These are phyloP conservation scores for Parnassius mnemosyne DNA, from an alignment of 2,888 invertebrate genomes.

Conservation along the genomic window DNA sequence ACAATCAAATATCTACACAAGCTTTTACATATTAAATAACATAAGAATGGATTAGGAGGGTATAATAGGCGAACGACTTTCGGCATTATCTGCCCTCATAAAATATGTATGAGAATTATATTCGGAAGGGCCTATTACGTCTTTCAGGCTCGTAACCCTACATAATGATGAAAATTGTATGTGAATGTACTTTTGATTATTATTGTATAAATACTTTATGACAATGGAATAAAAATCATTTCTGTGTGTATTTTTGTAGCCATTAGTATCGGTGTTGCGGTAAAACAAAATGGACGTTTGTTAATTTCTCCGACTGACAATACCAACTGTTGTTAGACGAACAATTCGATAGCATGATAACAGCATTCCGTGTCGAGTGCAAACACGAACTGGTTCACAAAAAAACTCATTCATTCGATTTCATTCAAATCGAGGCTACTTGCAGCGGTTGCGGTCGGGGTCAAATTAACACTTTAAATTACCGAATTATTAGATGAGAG, in stretches of 20 bases:
- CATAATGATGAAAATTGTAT: slow-evolving; percentile 3
- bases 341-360: slow-evolving; percentile 22
- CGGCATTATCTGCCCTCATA: no score
- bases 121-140: no score
- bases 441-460: slow-evolving; percentile 5
- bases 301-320: slow-evolving; percentile 25
- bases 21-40: no score
- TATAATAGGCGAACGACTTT: no score
- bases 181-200: background rate
- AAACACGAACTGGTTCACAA: slow-evolving; percentile 18
- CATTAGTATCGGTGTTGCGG: slow-evolving; percentile 4
- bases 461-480: slow-evolving; percentile 1
- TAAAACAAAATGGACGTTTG: slow-evolving; percentile 19
- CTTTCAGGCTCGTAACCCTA: background rate
- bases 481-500: no score
- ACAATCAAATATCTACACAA: no score
- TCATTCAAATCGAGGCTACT: slow-evolving; percentile 15
- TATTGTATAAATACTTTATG: slow-evolving; percentile 12
- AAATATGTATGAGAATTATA: no score
- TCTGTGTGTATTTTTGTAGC: slow-evolving; percentile 1
- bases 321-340: slow-evolving; percentile 25
- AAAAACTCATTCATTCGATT: slow-evolving; percentile 21
- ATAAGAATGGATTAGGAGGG: no score
- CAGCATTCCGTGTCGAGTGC: slow-evolving; percentile 9
- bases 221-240: slow-evolving; percentile 8